Base-by-base conservation (phyloP, 2,888 invertebrate genomes). In the Drepanosiphum platanoidis region DNA sequence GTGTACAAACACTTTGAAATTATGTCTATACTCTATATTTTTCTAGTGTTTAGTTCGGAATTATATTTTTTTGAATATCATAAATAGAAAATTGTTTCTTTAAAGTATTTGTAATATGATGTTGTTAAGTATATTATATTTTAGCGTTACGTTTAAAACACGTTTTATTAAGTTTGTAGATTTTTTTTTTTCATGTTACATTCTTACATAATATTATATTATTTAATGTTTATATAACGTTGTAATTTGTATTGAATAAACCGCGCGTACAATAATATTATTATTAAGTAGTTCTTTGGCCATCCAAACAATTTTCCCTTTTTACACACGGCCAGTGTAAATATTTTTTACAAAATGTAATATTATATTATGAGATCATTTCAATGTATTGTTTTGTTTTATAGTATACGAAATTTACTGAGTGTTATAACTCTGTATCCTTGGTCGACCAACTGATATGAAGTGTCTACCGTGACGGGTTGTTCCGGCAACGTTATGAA, bases 401-500 rank as follows among this genome's bases (percentile, higher is more conserved):
- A n/a, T n/a, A n/a, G n/a, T n/a, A n/a, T n/a, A n/a, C n/a, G 11
- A 4, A 7, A 61, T 27, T 70, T 77, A 94, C 94, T 93, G 87
- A 95, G 90, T 36, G 94, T 94, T 58, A 94, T 94, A 86, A 95
- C 92, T 88, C 93, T 92, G 89, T 93, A 95, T 88, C 93, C 93
- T 75, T 94, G 92, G 5, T 91, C 90, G 11, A 94, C 88, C 9
- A 95, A 89, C 89, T 95, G 93, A 71, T 92, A 88, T 4, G 94
- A 92, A 0, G 93, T 92, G 88, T 95, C 95, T 8, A 95, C 91
- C 0, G 94, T 94, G 87, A 92, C 92, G 0, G 95, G 95, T 90
- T 93, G 95, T 0, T 94, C 91, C 0, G 95, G 95, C 77, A 95
- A 89, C 0, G 95, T 95, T 13, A 95, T 95, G 89, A 95, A 95